A percentile compares a stretch with the other conserved stretches of the same genome.
Evolutionary conservation across 2,888 invertebrate species (phyloP).

Genomic region (Ophion obscuratus): DNA sequence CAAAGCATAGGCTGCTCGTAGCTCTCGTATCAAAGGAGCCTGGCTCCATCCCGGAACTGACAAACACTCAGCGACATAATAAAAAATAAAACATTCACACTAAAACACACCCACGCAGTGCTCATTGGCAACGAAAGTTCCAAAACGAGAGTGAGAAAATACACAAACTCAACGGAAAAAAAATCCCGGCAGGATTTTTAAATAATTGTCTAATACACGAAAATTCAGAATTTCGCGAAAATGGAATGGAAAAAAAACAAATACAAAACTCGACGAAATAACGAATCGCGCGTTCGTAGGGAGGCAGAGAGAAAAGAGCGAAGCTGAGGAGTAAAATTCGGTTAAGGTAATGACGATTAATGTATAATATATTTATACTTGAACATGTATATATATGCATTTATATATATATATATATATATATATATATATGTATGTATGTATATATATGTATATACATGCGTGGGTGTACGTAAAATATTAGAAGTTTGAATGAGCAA

Average conservation of each 20-base stretch:
- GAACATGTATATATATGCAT: conserved; percentile 61
- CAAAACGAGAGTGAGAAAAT: conserved; percentile 41
- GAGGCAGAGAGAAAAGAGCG: conserved; percentile 37
- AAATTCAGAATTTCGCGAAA: conserved; percentile 53
- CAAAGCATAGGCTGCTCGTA: conserved; percentile 42
- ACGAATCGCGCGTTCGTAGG: conserved; percentile 30
- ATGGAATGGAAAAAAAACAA: conserved; percentile 6
- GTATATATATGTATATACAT: conserved; percentile 45
- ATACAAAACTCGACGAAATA: conserved; percentile 32
- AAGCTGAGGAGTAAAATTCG: conserved; percentile 55
- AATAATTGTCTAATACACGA: conserved; percentile 41
- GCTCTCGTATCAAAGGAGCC: conserved; percentile 44
- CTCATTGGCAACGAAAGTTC: conserved; percentile 60
- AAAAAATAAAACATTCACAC: conserved; percentile 32
- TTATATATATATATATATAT: conserved; percentile 62
- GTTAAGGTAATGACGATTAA: conserved; percentile 60
- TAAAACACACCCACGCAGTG: conserved; percentile 39
- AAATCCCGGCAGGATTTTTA: neutral
- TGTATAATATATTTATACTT: conserved; percentile 32
- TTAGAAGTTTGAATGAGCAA: conserved; percentile 55
- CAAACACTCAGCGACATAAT: conserved; percentile 48
- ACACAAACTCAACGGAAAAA: conserved; percentile 5
- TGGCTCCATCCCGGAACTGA: conserved; percentile 58
- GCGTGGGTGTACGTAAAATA: conserved; percentile 60
- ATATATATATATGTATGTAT: conserved; percentile 51